Evolutionary conservation across 2,888 invertebrate genomes (phyloP).

Genomic region (Pollenia labialis): DNA sequence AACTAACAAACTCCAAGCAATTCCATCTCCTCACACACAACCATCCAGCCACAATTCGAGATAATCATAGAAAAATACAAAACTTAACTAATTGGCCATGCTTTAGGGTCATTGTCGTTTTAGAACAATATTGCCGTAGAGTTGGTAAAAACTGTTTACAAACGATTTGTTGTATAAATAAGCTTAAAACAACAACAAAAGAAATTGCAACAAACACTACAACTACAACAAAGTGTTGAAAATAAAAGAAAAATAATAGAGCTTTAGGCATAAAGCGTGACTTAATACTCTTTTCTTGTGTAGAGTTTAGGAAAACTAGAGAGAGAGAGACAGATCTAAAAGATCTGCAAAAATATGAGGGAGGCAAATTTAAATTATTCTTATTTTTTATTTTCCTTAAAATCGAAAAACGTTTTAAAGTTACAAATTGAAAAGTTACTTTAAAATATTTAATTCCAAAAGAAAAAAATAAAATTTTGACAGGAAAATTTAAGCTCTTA

Average conservation of each 20-base stretch:
- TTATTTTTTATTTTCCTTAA: not conserved
- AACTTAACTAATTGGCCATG: slow-evolving; percentile 81
- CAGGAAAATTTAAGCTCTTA: no score
- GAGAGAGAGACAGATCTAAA: slow-evolving; percentile 16
- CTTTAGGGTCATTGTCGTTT: slow-evolving; percentile 81
- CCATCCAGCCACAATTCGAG: slow-evolving; percentile 43
- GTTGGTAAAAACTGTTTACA: slow-evolving; percentile 51
- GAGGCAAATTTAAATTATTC: slow-evolving; percentile 42
- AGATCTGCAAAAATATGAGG: slow-evolving; percentile 45
- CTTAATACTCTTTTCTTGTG: slow-evolving; percentile 62
- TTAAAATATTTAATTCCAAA: no score
- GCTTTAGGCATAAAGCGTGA: slow-evolving; percentile 70
- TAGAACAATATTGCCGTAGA: slow-evolving; percentile 59
- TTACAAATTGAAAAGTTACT: not conserved
- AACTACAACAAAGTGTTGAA: slow-evolving; percentile 13
- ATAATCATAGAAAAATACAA: slow-evolving; percentile 71
- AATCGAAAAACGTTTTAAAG: not conserved
- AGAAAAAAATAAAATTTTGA: no score
- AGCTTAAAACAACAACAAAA: not conserved
- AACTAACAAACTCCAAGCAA: not conserved
- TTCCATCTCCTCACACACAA: not conserved
- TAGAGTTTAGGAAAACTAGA: not conserved
- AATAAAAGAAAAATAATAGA: slow-evolving; percentile 42
- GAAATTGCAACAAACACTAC: not conserved
- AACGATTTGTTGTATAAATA: slow-evolving; percentile 64